Base-by-base conservation (phyloP, 2,797 vertebrate genomes). In the Pampus argenteus region DNA sequence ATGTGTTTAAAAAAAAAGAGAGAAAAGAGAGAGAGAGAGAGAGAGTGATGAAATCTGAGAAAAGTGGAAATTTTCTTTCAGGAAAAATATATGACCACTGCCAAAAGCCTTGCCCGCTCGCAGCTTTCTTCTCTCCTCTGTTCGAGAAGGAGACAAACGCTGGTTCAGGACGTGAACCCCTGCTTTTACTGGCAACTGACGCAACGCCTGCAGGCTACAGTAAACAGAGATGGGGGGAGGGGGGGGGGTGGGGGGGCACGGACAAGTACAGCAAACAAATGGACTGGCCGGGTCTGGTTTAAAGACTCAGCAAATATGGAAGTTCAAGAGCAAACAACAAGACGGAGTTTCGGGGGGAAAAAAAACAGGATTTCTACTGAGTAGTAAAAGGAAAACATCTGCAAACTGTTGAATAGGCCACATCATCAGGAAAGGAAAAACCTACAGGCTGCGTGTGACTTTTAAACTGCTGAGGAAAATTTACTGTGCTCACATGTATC, bases 181-280 rank as follows among this genome's bases (percentile, higher is more conserved):
- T 68, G 60, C 31, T 68, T 80, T 86, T 76, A 70, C 74, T 71
- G 80, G 66, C 36, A 79, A 56, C 38, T 90, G 79, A 88, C n/a
- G 64, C 82, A 83, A 74, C 9, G 78, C 56, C 66, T 22, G 1
- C 55, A 23, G 59, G 68, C 62, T 68, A 56, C 28, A 42, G 80
- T 67, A 86, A 91, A 91, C 79, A 86, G 20, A 70, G 44, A 45
- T 5, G 2, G 2, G 44, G 34, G 38, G 29, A 9, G 29, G 8
- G 29, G 29, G 29, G 8, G 29, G 15, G 44, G 28, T 17, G 11
- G 65, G 28, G 28, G 66, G 29, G 10, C 70, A 52, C 8, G n/a
- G 52, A 79, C 70, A 49, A 52, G 71, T 3, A 68, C 68, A 63
- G 69, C 72, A 66, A 78, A 79, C 55, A 83, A 71, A 79, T 10